Evolutionary conservation across 2,888 invertebrate genomes (phyloP).

Genomic region (Cryptus viduatorius): DNA sequence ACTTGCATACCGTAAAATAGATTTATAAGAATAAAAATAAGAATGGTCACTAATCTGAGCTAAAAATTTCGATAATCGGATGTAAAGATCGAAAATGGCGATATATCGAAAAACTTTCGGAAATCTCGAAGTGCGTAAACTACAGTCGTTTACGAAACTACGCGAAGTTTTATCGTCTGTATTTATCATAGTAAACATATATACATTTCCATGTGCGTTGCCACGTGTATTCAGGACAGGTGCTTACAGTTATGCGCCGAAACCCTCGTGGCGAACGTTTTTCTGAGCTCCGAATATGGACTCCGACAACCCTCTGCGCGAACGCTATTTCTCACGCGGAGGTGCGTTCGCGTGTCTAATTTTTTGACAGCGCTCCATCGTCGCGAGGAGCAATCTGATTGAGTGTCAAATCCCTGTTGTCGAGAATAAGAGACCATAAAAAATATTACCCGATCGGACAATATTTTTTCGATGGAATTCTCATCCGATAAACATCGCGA

Average conservation of each 20-base stretch:
- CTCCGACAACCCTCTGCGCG: slow-evolving; percentile 21
- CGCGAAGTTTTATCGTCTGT: not conserved
- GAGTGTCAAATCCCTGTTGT: slow-evolving; percentile 57
- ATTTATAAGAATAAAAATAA: not conserved
- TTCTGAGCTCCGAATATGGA: slow-evolving; percentile 39
- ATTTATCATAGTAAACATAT: slow-evolving; percentile 3
- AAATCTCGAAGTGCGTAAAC: not conserved
- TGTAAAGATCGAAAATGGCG: not conserved
- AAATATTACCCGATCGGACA: not conserved
- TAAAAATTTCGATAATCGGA: too few species aligned
- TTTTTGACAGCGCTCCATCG: not conserved
- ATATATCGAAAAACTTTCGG: not conserved
- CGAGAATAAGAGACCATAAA: slow-evolving; percentile 4
- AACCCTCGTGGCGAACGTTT: slow-evolving; percentile 42
- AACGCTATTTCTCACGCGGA: slow-evolving; percentile 64
- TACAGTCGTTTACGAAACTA: not conserved
- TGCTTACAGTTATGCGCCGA: slow-evolving; percentile 51
- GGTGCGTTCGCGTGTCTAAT: slow-evolving; percentile 66
- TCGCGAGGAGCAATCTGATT: slow-evolving; percentile 59
- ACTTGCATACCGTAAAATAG: slow-evolving; percentile 8
- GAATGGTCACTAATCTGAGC: too few species aligned
- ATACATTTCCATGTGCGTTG: slow-evolving; percentile 50
- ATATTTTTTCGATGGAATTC: slow-evolving; percentile 15
- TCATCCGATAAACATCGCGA: not conserved
- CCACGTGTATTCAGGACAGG: slow-evolving; percentile 62